Percentiles rank a stretch among this genome's conserved stretches.
phyloP scores from a whole-genome alignment of 2,113 vertebrate species.

The Carollia perspicillata region DNA sequence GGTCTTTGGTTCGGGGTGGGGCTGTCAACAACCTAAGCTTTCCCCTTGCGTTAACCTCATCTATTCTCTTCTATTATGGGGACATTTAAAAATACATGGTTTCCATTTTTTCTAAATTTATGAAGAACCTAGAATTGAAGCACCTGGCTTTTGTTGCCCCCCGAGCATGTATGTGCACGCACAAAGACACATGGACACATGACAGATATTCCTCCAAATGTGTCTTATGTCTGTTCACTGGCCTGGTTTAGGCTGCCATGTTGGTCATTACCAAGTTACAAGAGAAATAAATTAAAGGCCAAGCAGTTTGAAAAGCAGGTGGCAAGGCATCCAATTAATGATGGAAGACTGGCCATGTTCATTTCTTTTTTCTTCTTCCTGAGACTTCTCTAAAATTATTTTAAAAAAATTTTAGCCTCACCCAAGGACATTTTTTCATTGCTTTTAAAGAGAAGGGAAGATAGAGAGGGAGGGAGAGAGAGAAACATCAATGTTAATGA shows the following conservation, averaged over 20 bases:
- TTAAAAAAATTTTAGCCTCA: too few species aligned
- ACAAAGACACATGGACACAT: not conserved
- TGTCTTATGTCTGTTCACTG: rapidly evolving
- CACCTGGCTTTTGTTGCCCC: not conserved
- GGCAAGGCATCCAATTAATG: not conserved
- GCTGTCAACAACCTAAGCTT: not conserved
- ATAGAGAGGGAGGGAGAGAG: too few species aligned
- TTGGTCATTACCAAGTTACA: not conserved
- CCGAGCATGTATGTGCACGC: not conserved
- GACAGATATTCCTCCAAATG: not conserved
- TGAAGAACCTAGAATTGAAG: not conserved
- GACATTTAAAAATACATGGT: not conserved
- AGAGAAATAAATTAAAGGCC: not conserved
- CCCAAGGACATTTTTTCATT: too few species aligned
- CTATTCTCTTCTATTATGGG: not conserved
- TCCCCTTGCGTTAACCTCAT: not conserved
- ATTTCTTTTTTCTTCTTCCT: not conserved
- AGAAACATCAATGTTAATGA: too few species aligned
- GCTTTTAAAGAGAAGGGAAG: too few species aligned
- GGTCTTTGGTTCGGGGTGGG: not conserved
- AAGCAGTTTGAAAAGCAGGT: not conserved
- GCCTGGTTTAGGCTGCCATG: not conserved
- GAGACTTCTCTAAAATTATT: not conserved
- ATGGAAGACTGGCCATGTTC: not conserved
- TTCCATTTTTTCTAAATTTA: not conserved